These are phyloP conservation scores for Anguilla rostrata DNA, from an alignment of 2,113 vertebrate species.

Conservation along the genomic window DNA sequence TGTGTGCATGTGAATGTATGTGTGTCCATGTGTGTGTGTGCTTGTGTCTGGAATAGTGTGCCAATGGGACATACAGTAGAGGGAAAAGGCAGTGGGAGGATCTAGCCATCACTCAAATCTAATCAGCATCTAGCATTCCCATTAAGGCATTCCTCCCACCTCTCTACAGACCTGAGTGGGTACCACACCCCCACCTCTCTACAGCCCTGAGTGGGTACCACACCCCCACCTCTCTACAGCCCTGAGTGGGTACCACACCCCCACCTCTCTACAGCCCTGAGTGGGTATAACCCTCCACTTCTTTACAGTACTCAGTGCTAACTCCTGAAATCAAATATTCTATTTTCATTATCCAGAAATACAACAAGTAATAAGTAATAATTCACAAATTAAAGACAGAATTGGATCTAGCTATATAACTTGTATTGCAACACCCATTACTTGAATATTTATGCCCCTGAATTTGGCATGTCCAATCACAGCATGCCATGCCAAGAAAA, in stretches of 20 bases:
- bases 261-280: too few species aligned
- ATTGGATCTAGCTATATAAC: not conserved
- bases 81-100: not conserved
- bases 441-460: too few species aligned
- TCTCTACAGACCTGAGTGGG: not conserved
- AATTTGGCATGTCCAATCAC: too few species aligned
- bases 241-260: too few species aligned
- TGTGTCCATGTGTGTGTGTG: not conserved
- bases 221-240: too few species aligned
- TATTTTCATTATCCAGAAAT: too few species aligned
- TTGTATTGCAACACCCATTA: too few species aligned
- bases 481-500: too few species aligned
- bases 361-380: not conserved
- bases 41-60: not conserved
- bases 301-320: not conserved
- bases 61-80: not conserved
- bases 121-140: not conserved
- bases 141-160: not conserved
- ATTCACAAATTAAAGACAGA: not conserved
- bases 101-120: not conserved
- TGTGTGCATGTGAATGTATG: not conserved
- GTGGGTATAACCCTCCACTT: not conserved
- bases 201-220: too few species aligned
- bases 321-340: too few species aligned
- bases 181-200: too few species aligned